These are phyloP conservation scores for Drosophila ficusphila DNA, from an alignment of 1,140 invertebrate species.

Conservation along the genomic window DNA sequence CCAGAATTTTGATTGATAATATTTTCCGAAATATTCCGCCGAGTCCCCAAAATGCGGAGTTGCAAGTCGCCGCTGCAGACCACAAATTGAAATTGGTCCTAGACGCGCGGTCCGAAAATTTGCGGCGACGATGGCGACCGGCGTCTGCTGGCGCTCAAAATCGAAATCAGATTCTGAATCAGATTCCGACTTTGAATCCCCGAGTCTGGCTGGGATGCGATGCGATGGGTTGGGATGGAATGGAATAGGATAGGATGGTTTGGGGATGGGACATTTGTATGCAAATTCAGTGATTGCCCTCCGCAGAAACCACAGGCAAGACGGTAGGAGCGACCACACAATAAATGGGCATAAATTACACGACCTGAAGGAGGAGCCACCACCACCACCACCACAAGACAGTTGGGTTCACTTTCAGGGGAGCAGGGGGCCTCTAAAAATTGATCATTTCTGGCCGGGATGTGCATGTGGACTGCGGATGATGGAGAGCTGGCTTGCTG, in stretches of 20 bases:
- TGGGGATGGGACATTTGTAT: slow-evolving; percentile 55
- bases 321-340: slow-evolving; percentile 76
- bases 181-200: not conserved
- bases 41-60: not conserved
- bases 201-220: not conserved
- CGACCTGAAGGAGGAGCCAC: slow-evolving; percentile 67
- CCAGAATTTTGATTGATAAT: slow-evolving; percentile 24
- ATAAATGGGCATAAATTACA: slow-evolving; percentile 82
- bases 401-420: not conserved
- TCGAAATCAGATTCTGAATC: slow-evolving; percentile 27
- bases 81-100: slow-evolving; percentile 34
- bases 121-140: not conserved
- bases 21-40: slow-evolving; percentile 9
- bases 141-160: slow-evolving; percentile 1
- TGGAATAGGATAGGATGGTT: not conserved
- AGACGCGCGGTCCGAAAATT: slow-evolving; percentile 4
- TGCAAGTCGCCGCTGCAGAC: not conserved
- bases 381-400: slow-evolving; percentile 36
- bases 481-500: slow-evolving; percentile 16
- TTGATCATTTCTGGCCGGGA: slow-evolving; percentile 55
- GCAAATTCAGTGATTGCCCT: slow-evolving; percentile 74
- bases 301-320: slow-evolving; percentile 62
- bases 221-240: no score
- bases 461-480: slow-evolving; percentile 8
- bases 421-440: slow-evolving; percentile 20